Base-by-base conservation (phyloP, 2,797 vertebrate species). In the Lepus oiostolus region DNA sequence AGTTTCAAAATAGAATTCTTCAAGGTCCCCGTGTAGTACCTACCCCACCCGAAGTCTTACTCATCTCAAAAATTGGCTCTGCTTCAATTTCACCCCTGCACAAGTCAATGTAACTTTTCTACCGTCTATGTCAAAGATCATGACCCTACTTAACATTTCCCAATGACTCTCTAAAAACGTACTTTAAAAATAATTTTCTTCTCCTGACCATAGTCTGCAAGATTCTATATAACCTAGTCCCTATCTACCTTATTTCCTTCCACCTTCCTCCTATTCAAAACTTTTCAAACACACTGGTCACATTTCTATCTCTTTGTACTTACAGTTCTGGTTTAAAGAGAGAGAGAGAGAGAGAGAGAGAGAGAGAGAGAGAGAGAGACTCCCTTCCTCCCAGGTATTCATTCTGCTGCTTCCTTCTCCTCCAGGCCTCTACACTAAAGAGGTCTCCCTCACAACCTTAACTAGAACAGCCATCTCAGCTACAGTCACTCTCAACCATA, bases 201-300 rank as follows among this genome's bases (percentile, higher is more conserved):
- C 62, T 74, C 16, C 32, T 85, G 60, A 85, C 70, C 24, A 65
- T 58, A 17, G 12, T 65, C 62, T 80, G 38, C 8, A 70, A 85
- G 42, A 17, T 26, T 26, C 28, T 68, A 54, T 8, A 50, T 65
- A 63, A 79, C 47, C 60, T 32, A 75, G 17, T 14, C 3, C 22
- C n/a, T 14, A 4, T 72, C 72, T 93, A 38, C 28, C 63, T 76
- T 58, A 32, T 88, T 85, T 89, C 71, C 26, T 71, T 75, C 30
- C 58, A 72, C 8, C 72, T 87, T 89, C 26, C 52, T 35, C 65
- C 28, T 83, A 77, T 67, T 93, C 65, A 87, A 83, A 72, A 92
- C 28, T 63, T 32, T 83, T 67, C 28, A 79, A 26, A 7, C 50
- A 70, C 24, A 47, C 3, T 26, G 19, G 19, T 58, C 67, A 54